Conservation (phyloP, 2,113 vertebrate genomes). For the Vanacampus margaritifer region DNA sequence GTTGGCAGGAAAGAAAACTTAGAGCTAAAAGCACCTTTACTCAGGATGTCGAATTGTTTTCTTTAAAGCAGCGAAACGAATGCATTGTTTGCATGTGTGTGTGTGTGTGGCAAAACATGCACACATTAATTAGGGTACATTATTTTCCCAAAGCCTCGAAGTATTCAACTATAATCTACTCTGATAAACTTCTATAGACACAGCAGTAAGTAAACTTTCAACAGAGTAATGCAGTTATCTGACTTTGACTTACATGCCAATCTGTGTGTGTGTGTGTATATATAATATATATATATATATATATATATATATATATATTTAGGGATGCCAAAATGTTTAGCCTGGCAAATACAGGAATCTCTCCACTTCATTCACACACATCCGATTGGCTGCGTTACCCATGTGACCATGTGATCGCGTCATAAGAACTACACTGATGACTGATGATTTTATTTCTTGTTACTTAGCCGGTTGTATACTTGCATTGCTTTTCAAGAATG, state of each 20-base stretch:
- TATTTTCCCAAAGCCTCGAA: not conserved
- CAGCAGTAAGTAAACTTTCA: not conserved
- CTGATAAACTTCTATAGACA: not conserved
- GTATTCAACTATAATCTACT: constrained; percentile 1
- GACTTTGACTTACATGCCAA: constrained; percentile 4
- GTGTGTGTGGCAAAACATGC: not conserved
- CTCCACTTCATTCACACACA: no score
- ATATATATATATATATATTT: no score
- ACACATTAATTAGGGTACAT: no score
- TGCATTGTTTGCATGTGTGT: constrained; percentile 15
- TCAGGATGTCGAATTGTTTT: constrained; percentile 4
- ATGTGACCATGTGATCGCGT: no score
- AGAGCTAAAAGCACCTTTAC: constrained; percentile 3
- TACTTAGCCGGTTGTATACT: no score
- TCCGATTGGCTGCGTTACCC: no score
- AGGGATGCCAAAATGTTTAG: no score
- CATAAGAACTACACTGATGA: no score
- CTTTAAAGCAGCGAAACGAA: constrained; percentile 1
- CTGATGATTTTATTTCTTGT: no score
- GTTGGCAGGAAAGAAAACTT: constrained; percentile 9
- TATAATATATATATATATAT: no score
- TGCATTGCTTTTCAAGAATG: no score
- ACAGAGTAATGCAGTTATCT: constrained; percentile 10
- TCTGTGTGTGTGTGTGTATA: not conserved
- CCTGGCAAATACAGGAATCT: no score